Base-by-base conservation (phyloP, 2,797 vertebrate genomes). In the Acestrorhynchus altus region DNA sequence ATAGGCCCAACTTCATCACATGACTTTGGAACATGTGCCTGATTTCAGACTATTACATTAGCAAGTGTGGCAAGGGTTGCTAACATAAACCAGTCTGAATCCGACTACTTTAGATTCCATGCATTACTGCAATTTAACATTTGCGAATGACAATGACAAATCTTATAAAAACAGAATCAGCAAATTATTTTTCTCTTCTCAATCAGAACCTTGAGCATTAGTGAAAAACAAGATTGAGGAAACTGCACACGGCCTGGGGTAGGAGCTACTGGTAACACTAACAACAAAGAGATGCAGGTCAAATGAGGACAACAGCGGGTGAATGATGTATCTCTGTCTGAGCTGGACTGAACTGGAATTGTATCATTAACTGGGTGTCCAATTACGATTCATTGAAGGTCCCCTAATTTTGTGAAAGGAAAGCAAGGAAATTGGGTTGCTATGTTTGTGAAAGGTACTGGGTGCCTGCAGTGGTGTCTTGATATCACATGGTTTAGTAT, bases 111-210 rank as follows among this genome's bases (percentile, higher is more conserved):
- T 39, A 39, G 18, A 28, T 10, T 54, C 47, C 24, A 61, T 47
- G 68, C 73, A 77, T 78, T 20, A 74, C 79, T 28, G 75, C 69
- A 82, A 49, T 52, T 42, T 22, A 31, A 51, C 52, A 18, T 67
- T 39, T 69, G 44, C 56, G 40, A 74, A 76, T 68, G 64, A 65
- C 72, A 35, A 76, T 76, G 86, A 82, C 76, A 77, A 80, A 82
- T 72, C 74, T 80, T 82, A 28, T 44, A 28, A 18, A 77, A 85
- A 80, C 81, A 85, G 82, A 87, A 88, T 86, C 83, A 84, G 83
- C 78, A 63, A 85, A 84, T 79, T 51, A 85, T 89, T n/a, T 94
- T 94, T 94, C 94, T 94, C 93, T 95, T 94, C 93, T 94, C 94
- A 94, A 89, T 93, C 93, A 94, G 93, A 94, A 95, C 93, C 92